These are phyloP conservation scores for Drosophila pectinifera DNA, from an alignment of 1,140 invertebrate genomes.

Conservation along the genomic window DNA sequence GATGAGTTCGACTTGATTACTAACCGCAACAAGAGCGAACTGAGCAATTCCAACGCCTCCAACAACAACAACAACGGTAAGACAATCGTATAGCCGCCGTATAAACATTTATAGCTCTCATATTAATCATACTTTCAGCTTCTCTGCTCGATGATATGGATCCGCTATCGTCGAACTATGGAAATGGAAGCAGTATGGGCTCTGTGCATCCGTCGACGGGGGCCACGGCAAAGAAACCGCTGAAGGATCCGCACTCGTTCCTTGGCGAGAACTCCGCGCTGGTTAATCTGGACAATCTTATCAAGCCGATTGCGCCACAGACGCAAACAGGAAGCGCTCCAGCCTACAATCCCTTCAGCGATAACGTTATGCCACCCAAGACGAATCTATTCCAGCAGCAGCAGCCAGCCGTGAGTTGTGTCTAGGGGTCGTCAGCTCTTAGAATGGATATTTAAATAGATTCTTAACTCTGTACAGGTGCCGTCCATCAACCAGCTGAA, in stretches of 20 bases:
- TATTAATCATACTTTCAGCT: slow-evolving; percentile 36
- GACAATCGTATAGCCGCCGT: background rate
- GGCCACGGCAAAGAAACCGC: slow-evolving; percentile 85
- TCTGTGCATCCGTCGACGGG: slow-evolving; percentile 71
- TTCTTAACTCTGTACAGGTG: slow-evolving; percentile 73
- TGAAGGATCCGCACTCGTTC: slow-evolving; percentile 96
- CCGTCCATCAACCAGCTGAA: slow-evolving; percentile 87
- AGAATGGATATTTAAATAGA: too few relatives aligned
- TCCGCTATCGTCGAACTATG: slow-evolving; percentile 73
- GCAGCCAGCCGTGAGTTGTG: slow-evolving; percentile 79
- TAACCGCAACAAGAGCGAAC: slow-evolving; percentile 87
- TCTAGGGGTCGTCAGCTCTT: background rate
- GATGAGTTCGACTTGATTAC: slow-evolving; percentile 94
- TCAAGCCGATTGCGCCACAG: slow-evolving; percentile 87
- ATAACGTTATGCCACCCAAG: slow-evolving; percentile 82
- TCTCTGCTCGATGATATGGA: slow-evolving; percentile 83
- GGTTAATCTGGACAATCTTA: slow-evolving; percentile 97
- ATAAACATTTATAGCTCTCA: background rate
- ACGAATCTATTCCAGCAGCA: slow-evolving; percentile 85
- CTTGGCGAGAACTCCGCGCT: slow-evolving; percentile 96
- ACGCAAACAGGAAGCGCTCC: slow-evolving; percentile 58
- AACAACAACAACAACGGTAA: slow-evolving; percentile 85
- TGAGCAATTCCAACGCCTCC: slow-evolving; percentile 77
- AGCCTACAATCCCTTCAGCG: slow-evolving; percentile 85
- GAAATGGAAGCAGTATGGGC: slow-evolving; percentile 55